Conservation (phyloP, 2,113 vertebrate species). For the Forbesichthys papilliferus region DNA sequence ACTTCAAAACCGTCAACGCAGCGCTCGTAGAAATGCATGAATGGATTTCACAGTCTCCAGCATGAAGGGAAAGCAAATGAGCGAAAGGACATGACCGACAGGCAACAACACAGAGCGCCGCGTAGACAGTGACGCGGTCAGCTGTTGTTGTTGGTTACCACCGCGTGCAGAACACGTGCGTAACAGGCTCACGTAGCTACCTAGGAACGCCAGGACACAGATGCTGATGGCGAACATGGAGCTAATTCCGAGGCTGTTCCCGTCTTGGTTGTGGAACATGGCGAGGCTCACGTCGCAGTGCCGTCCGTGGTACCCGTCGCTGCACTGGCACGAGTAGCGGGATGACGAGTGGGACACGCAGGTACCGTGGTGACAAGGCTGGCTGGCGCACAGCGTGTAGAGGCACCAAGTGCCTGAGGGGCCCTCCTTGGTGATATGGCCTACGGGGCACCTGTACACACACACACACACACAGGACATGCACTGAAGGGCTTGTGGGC, state of each 20-base stretch:
- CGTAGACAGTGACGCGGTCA: neutral
- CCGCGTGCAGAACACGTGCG: constrained; percentile 74
- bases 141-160: constrained; percentile 20
- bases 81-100: constrained; percentile 7
- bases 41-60: constrained; percentile 31
- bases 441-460: constrained; percentile 62
- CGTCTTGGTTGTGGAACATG: constrained; percentile 77
- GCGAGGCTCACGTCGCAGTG: constrained; percentile 83
- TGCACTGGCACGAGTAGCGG: constrained; percentile 80
- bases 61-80: constrained; percentile 31
- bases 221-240: constrained; percentile 89
- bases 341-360: constrained; percentile 81
- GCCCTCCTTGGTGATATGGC: constrained; percentile 81
- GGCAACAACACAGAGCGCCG: constrained; percentile 3
- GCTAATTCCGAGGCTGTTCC: constrained; percentile 82
- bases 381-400: constrained; percentile 81
- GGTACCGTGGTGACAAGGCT: constrained; percentile 83
- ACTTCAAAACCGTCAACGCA: constrained; percentile 55
- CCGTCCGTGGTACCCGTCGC: constrained; percentile 80
- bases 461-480: neutral
- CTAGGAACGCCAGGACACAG: constrained; percentile 87
- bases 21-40: constrained; percentile 27
- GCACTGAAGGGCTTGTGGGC: constrained; percentile 1
- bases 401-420: constrained; percentile 77
- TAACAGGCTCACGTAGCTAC: constrained; percentile 82